phyloP scores from a whole-genome alignment of 2,888 invertebrate genomes.

The Chalcis sispes region DNA sequence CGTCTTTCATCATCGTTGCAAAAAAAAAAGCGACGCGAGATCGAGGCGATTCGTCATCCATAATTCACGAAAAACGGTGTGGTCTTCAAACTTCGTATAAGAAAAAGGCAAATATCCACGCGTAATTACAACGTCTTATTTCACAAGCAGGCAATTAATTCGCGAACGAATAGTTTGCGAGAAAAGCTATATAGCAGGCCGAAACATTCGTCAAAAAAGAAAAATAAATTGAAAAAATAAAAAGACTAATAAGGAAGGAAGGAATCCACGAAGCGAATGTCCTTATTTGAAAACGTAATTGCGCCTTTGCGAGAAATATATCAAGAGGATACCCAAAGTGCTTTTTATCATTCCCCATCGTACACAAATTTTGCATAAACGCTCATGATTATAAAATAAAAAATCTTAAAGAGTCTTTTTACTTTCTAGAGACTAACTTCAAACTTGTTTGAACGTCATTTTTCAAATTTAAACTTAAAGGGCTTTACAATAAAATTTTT shows the following conservation, averaged over 20 bases:
- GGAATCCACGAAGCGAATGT: conserved; percentile 1
- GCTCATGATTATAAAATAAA: too few species aligned
- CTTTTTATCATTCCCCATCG: neutral
- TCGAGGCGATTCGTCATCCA: conserved; percentile 13
- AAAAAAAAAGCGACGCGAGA: neutral
- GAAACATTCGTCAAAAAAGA: neutral
- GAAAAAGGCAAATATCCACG: neutral
- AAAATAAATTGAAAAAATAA: neutral
- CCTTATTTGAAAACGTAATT: conserved; percentile 20
- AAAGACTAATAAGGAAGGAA: neutral
- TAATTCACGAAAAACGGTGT: neutral
- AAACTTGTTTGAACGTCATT: too few species aligned
- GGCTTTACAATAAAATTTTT: too few species aligned
- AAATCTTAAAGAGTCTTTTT: too few species aligned
- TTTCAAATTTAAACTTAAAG: too few species aligned
- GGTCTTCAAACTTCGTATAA: neutral
- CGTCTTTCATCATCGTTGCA: conserved; percentile 6
- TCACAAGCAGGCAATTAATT: conserved; percentile 7
- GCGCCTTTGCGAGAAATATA: conserved; percentile 20
- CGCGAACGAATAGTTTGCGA: conserved; percentile 20
- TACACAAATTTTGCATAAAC: too few species aligned
- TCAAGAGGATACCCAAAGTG: neutral
- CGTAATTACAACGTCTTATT: neutral
- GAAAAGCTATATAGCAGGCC: neutral
- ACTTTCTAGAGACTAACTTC: too few species aligned